phyloP scores from a whole-genome alignment of 2,797 vertebrate species.

The Aphelocoma californica region DNA sequence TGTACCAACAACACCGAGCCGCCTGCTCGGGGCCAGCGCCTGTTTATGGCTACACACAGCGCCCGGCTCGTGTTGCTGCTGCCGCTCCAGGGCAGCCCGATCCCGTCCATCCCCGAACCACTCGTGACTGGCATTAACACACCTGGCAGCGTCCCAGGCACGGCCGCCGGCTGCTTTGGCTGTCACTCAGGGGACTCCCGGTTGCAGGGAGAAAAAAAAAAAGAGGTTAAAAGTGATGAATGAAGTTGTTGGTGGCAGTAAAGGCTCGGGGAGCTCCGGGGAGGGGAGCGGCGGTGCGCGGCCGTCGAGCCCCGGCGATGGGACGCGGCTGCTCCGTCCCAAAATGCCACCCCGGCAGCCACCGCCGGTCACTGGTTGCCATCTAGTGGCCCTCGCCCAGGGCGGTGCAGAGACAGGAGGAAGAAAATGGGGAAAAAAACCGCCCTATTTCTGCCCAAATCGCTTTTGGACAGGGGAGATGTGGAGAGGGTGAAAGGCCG shows the following conservation, averaged over 20 bases:
- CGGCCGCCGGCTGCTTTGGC: fast-evolving
- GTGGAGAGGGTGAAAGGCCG: fast-evolving
- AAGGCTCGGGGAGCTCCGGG: too few relatives aligned
- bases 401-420: fast-evolving
- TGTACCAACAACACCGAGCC: not conserved
- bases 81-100: not conserved
- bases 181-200: fast-evolving
- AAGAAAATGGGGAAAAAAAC: fast-evolving
- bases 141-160: not conserved
- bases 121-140: not conserved
- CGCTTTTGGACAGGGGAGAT: fast-evolving
- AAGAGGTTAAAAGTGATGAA: fast-evolving
- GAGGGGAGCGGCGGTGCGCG: not conserved
- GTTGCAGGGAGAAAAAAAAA: too few relatives aligned
- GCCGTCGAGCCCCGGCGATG: not conserved
- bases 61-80: not conserved
- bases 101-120: not conserved
- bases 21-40: not conserved
- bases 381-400: not conserved
- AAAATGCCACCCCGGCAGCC: not conserved
- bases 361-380: not conserved
- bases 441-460: not conserved
- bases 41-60: conserved; percentile 27
- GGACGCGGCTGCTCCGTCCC: not conserved
- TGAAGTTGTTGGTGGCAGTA: fast-evolving